Evolutionary conservation across 1,140 invertebrate species (phyloP), one percentile per base, ranked within the genome.

Genomic region (Zophobas atratus): DNA sequence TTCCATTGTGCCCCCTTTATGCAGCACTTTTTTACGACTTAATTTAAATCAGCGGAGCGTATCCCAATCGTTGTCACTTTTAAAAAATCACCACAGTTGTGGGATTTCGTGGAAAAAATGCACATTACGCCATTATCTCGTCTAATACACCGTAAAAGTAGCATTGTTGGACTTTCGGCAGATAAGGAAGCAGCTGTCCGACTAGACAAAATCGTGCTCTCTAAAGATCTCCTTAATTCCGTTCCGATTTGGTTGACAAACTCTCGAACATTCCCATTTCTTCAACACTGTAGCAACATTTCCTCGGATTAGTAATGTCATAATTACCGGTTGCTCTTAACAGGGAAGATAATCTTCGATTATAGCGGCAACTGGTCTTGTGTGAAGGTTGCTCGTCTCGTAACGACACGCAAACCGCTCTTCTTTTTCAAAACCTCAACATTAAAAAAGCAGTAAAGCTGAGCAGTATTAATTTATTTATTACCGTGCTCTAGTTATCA

Each of bases 401-500:
- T 6, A 51, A 51, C 49, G 20, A 51, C 49, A 51, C 2, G 43
- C 20, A 34, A 57, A 57, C 33, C 49, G 49, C 32, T 57, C 55
- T 57, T 57, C 55, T 57, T 57, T 8, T 57, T 57, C 35, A 57
- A 3, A 2, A 33, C n/a, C 35, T 39, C 57, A 36, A 36, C 34
- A 39, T 6, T 39, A n/a, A 63, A 63, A 63, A 63, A 63, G 8
- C 36, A 63, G 57, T 63, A 63, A 39, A 39, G 35, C 57, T 63
- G 57, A 63, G 57, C 60, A 67, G 38, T 38, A 67, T 67, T 67
- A 46, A 67, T 67, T 67, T 67, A 67, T 67, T 67, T 67, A 67
- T 67, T 67, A 67, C 60, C 60, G 60, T 67, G 60, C 60, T 67
- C 60, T 67, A 67, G 60, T 67, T 67, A 67, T 67, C 60, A 67